Base-by-base conservation (phyloP, 2,888 invertebrate species). In the Aleiodes alternator region DNA sequence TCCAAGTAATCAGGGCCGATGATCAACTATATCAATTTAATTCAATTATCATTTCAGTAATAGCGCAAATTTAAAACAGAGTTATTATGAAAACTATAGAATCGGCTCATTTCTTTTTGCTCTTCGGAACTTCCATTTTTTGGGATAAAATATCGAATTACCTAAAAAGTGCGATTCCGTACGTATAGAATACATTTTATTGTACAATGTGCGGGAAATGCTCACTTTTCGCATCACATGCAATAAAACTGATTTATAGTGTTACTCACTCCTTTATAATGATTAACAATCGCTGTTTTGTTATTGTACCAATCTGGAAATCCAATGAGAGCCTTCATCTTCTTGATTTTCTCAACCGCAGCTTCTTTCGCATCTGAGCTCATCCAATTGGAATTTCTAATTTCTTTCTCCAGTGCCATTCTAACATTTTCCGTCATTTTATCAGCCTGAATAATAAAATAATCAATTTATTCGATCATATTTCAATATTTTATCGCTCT, bases 241-340 rank as follows among this genome's bases (percentile, higher is more conserved):
- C 23, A 23, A 23, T 23, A 43, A 43, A 43, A 8, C 4, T 43
- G 9, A 43, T 43, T 43, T 11, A 43, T 43, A 7, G 9, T 7
- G 9, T 82, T 76, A 84, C 88, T 84, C 85, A 92, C 92, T 80
- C 89, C 90, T 76, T 88, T 86, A 80, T 92, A 92, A 81, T 90
- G 91, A 9, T 89, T 86, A 76, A 92, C 90, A 48, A 93, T 85
- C 71, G 90, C 87, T 9, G 87, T 86, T 48, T 90, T 86, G 81
- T 92, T 90, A 34, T 90, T 85, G 73, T 92, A 91, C 86, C 92
- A 92, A 74, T 92, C 91, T 4, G 93, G 92, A 82, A 91, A 93
- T 1, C 92, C 93, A 74, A 93, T 91, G 72, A 90, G 88, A 69
- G 90, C 89, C 72, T 88, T 87, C 88, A 92, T 92, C 5, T 88